A percentile compares a stretch with the other conserved stretches of the same genome.
Evolutionary conservation across 2,888 invertebrate species (phyloP).

Genomic region (Meteorus cinctellus): DNA sequence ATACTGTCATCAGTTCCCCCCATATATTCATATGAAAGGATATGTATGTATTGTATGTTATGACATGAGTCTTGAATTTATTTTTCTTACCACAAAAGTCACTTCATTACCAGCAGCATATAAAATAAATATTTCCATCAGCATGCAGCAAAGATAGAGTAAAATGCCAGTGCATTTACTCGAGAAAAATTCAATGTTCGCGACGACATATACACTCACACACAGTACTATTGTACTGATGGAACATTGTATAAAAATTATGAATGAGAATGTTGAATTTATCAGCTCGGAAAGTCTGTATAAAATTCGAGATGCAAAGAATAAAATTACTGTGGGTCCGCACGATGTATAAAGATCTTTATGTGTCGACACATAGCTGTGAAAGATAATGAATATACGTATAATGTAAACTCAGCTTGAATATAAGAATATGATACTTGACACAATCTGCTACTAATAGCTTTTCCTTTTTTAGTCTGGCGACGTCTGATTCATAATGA

Average conservation of each 20-base stretch:
- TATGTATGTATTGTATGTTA: too few relatives aligned
- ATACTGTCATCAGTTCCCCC: too few relatives aligned
- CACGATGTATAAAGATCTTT: neutral
- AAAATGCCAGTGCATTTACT: constrained; percentile 35
- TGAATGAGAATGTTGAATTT: constrained; percentile 23
- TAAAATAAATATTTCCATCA: constrained; percentile 44
- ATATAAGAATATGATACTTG: constrained; percentile 15
- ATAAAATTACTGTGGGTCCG: neutral
- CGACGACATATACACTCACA: constrained; percentile 41
- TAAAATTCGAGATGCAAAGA: neutral
- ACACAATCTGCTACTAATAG: constrained; percentile 7
- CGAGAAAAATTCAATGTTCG: constrained; percentile 34
- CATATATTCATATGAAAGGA: neutral
- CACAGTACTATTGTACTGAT: constrained; percentile 42
- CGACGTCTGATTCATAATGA: too few relatives aligned
- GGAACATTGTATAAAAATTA: constrained; percentile 30
- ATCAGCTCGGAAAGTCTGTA: constrained; percentile 36
- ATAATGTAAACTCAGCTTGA: neutral
- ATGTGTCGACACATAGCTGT: neutral
- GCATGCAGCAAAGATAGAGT: constrained; percentile 39
- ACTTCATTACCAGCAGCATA: constrained; percentile 45
- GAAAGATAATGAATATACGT: neutral
- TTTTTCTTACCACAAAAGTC: constrained; percentile 32
- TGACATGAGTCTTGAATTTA: too few relatives aligned
- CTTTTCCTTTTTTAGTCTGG: neutral